Conservation (phyloP, 2,113 vertebrate genomes). For the Oophaga pumilio region DNA sequence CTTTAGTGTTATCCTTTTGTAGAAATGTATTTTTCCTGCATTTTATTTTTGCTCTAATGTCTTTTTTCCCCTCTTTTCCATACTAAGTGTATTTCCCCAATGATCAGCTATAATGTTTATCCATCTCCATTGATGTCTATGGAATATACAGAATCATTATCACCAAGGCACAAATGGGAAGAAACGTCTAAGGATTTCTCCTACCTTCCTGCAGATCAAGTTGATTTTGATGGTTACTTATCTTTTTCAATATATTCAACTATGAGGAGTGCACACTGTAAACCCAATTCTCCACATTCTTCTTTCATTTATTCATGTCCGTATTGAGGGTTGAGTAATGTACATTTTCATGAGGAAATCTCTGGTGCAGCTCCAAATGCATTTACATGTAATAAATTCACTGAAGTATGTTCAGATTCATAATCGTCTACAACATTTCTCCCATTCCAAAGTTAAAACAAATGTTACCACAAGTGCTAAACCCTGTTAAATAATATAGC, state of each 20-base stretch:
- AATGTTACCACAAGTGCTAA: slow-evolving; percentile 9
- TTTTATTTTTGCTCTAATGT: too few relatives aligned
- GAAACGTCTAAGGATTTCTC: neutral
- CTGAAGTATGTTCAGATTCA: neutral
- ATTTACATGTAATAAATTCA: neutral
- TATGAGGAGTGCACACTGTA: neutral
- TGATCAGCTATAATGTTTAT: too few relatives aligned
- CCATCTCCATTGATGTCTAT: too few relatives aligned
- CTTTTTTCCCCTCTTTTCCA: too few relatives aligned
- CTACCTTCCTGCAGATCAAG: neutral
- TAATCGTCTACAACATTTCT: neutral
- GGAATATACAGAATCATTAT: too few relatives aligned
- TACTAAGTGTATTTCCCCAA: too few relatives aligned
- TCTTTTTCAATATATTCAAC: neutral
- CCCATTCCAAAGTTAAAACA: neutral
- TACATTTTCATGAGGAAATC: slow-evolving; percentile 4
- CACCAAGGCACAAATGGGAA: too few relatives aligned
- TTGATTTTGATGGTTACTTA: neutral
- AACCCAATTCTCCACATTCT: slow-evolving; percentile 4
- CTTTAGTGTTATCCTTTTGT: too few relatives aligned
- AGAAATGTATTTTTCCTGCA: too few relatives aligned
- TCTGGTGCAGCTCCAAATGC: neutral
- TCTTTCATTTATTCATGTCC: neutral
- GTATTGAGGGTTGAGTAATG: neutral
- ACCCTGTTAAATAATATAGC: slow-evolving; percentile 32